Evolutionary conservation across 2,797 vertebrate species (phyloP), one percentile per base, ranked within the genome.

Genomic region (Spinibarbus caldwelli): DNA sequence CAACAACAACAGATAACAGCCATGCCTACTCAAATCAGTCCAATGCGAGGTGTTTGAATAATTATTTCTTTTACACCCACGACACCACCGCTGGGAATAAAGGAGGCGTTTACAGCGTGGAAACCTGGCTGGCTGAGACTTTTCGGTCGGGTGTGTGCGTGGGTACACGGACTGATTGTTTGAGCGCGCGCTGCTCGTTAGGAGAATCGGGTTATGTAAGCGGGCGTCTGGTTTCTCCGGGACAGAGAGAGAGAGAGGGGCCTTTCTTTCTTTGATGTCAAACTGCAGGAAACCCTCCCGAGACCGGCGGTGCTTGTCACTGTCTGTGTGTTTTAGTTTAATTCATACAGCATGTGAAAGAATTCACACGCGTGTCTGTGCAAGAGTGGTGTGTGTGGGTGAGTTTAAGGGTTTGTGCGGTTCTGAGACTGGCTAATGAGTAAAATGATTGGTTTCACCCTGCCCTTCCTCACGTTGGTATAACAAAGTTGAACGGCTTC

Each of bases 161-260:
- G 54, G 77, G 83, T 79, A 66, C 31, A 45, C n/a, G n/a, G n/a
- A n/a, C 70, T 86, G 78, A 84, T 86, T 85, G 88, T 88, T 80
- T 75, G 86, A 86, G 66, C 31, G 79, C 66, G 82, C 76, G 8
- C 11, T 11, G 76, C 84, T 80, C 12, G 43, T 87, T 90, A 79
- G 49, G 29, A 57, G 86, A 80, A 78, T 77, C n/a, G 9, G 57
- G 68, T 89, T 90, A 90, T 83, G 76, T 87, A 90, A 91, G 59
- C 7, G 31, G 19, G 38, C 49, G 82, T 87, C 86, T 82, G 57
- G 68, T 80, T 88, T 87, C 83, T 84, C 76, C 49, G 64, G 29
- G 26, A 79, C 73, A 73, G 54, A 54, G 80, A 29, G 78, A 34
- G 57, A 64, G 71, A 64, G 71, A 29, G 71, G 29, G 72, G 43